Evolutionary conservation across 2,888 invertebrate species (phyloP), one percentile per base, ranked within the genome.

Genomic region (Pristionchus japonicus): DNA sequence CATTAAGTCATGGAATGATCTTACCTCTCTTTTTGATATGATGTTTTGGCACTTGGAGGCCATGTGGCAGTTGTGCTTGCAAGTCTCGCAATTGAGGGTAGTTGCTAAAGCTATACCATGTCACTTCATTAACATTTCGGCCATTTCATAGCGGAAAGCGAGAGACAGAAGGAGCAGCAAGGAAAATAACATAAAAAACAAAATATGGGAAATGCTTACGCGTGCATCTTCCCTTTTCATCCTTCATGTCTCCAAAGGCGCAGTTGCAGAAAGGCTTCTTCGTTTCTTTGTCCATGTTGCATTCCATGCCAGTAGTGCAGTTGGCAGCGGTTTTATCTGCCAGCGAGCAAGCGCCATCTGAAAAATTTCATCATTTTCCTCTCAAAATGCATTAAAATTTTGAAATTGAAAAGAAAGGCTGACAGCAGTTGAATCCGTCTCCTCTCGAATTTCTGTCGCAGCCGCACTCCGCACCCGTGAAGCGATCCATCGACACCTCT

Each of bases 341-440:
- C 17, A 23, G 31, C 23, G 23, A 2, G n/a, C 83, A 83, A 2
- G 20, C 34, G 23, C 83, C 83, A 27, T 83, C 83, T 83, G 52
- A 52, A 57, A 20, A 52, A 34, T 4, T 7, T 0, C 47, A 27
- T 1, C 40, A 70, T 40, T n/a, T n/a, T n/a, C n/a, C n/a, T n/a
- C n/a, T n/a, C n/a, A n/a, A n/a, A n/a, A n/a, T n/a, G n/a, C n/a
- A n/a, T n/a, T n/a, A n/a, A n/a, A n/a, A n/a, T n/a, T n/a, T n/a
- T n/a, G n/a, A n/a, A n/a, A n/a, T n/a, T n/a, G n/a, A n/a, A n/a
- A n/a, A n/a, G n/a, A n/a, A n/a, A n/a, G n/a, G 67, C 88, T 88
- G 0, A 88, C 88, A 37, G 67, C 88, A 88, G 49, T 88, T 31
- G 67, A 82, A 88, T 27, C 88, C 88, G n/a, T 82, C 88, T 88